phyloP scores from a whole-genome alignment of 1,140 invertebrate genomes.

The Chrysomallon squamiferum region DNA sequence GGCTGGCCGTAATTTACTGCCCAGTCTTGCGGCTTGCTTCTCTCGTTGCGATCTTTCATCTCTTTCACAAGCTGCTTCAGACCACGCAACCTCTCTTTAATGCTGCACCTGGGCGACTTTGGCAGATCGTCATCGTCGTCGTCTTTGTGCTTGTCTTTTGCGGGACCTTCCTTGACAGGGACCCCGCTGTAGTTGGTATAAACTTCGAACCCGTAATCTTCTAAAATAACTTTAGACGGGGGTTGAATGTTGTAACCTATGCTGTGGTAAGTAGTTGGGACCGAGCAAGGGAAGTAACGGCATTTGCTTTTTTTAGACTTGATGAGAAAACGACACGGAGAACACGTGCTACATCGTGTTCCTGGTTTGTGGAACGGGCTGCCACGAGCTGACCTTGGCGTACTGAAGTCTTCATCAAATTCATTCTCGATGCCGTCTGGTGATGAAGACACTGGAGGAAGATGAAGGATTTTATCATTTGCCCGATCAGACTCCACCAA shows the following conservation, averaged over 20 bases:
- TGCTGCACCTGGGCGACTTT: slow-evolving; percentile 15
- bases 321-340: neutral
- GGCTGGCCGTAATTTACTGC: slow-evolving; percentile 36
- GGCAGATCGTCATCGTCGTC: slow-evolving; percentile 7
- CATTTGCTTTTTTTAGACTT: neutral
- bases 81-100: slow-evolving; percentile 29
- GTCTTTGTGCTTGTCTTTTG: slow-evolving; percentile 7
- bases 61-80: slow-evolving; percentile 34
- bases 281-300: slow-evolving; percentile 16
- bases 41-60: slow-evolving; percentile 34
- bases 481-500: neutral
- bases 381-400: neutral
- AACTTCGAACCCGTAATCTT: too few species aligned
- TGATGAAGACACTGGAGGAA: too few species aligned
- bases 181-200: neutral
- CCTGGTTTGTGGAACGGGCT: neutral
- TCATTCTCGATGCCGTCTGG: too few species aligned
- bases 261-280: slow-evolving; percentile 17
- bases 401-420: neutral
- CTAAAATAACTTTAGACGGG: too few species aligned
- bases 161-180: neutral
- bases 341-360: too few species aligned
- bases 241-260: neutral
- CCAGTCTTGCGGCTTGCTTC: slow-evolving; percentile 36
- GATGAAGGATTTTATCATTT: too few species aligned